These are phyloP conservation scores for Macaria notata DNA, from an alignment of 2,888 invertebrate genomes.

Conservation along the genomic window DNA sequence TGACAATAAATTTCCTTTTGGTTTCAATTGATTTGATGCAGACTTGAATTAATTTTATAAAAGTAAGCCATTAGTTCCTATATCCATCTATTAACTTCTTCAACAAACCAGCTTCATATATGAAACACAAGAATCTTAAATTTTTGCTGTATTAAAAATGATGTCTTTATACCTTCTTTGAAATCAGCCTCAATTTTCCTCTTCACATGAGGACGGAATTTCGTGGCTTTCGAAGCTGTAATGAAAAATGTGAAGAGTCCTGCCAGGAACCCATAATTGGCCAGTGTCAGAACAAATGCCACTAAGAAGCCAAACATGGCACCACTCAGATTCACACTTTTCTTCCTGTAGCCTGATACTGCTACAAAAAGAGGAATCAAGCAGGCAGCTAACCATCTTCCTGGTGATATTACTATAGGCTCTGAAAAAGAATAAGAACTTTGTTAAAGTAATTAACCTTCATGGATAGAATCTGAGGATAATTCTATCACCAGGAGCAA, in stretches of 20 bases:
- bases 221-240: conserved; percentile 91
- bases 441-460: no score
- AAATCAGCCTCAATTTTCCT: conserved; percentile 88
- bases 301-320: conserved; percentile 87
- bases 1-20: no score
- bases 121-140: no score
- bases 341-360: conserved; percentile 85
- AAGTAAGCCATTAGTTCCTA: no score
- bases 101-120: no score
- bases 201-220: conserved; percentile 86
- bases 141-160: no score
- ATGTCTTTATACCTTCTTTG: conserved; percentile 85
- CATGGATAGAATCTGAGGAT: no score
- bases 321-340: conserved; percentile 87
- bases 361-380: conserved; percentile 85
- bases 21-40: no score
- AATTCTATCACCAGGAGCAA: no score
- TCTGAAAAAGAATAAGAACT: conserved; percentile 63
- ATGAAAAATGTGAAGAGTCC: conserved; percentile 90
- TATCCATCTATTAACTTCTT: no score
- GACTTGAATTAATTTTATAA: no score
- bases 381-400: conserved; percentile 85
- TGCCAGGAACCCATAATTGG: conserved; percentile 89
- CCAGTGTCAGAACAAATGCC: conserved; percentile 89
- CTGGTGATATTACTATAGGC: conserved; percentile 82